A percentile compares a stretch with the other conserved stretches of the same genome.
These are phyloP conservation scores for Anas acuta DNA, from an alignment of 2,797 vertebrate genomes.

Conservation along the genomic window DNA sequence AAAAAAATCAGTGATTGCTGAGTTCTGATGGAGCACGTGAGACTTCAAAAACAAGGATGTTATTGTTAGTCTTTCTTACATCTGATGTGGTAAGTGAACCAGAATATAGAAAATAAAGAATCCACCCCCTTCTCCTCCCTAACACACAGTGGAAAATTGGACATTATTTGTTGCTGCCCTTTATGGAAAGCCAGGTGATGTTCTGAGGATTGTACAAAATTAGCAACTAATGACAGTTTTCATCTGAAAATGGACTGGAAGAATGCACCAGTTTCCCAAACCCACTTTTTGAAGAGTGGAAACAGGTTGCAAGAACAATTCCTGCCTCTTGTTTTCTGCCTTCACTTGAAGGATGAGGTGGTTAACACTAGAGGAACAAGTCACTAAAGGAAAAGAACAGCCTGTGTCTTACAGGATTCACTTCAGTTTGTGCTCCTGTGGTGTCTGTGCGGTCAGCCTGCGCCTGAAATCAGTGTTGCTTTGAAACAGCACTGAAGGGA, in stretches of 20 bases:
- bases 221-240: neutral
- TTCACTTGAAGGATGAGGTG: neutral
- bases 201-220: neutral
- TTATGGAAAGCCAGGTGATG: neutral
- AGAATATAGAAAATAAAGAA: neutral
- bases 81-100: neutral
- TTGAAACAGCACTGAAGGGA: neutral
- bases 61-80: neutral
- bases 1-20: neutral
- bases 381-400: neutral
- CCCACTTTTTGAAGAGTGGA: neutral
- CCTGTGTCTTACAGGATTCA: neutral
- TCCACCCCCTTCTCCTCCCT: fast-evolving
- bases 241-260: neutral
- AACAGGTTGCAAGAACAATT: neutral
- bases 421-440: neutral
- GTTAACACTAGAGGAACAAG: neutral
- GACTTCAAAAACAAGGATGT: neutral
- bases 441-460: neutral
- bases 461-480: neutral
- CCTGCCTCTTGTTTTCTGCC: neutral
- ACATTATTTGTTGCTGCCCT: neutral
- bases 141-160: neutral
- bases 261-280: neutral
- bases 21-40: neutral